Percentiles rank a stretch among this genome's conserved stretches.
Evolutionary conservation across 2,797 vertebrate genomes (phyloP).

Genomic region (Ateles fusciceps): DNA sequence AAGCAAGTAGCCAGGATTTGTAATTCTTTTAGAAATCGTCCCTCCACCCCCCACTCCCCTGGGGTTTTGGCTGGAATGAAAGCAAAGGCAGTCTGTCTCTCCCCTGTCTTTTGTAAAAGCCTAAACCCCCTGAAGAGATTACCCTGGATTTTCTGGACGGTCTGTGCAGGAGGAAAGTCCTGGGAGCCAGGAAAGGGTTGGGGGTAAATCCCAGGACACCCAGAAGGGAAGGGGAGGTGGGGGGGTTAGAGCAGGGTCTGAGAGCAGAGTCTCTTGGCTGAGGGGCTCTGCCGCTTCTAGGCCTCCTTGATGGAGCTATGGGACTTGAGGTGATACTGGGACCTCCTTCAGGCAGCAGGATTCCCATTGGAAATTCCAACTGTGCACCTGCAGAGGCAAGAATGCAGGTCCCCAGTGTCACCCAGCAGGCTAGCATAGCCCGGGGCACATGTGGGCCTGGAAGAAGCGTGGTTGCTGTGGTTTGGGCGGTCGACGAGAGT

Average conservation of each 20-base stretch:
- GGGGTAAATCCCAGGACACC: not conserved
- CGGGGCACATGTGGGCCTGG: not conserved
- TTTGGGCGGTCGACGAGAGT: not conserved
- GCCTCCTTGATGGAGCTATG: not conserved
- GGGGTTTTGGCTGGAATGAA: not conserved
- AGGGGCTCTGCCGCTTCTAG: not conserved
- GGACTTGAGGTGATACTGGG: too few species aligned
- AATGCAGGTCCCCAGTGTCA: not conserved
- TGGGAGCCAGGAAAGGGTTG: not conserved
- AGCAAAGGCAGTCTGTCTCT: not conserved
- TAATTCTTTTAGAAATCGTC: not conserved
- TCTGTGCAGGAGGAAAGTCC: not conserved
- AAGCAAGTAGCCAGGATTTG: not conserved
- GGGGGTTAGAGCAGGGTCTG: not conserved
- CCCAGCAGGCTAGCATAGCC: not conserved
- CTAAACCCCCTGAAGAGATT: not conserved
- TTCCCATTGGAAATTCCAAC: not conserved
- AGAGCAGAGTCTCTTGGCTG: not conserved
- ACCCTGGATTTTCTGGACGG: not conserved
- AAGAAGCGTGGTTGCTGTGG: fast-evolving
- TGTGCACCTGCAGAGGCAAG: too few species aligned
- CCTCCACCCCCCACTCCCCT: not conserved
- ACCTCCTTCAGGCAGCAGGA: not conserved
- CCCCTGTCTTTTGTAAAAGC: not conserved
- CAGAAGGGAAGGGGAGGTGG: fast-evolving